These are phyloP conservation scores for Anolis apletophallus DNA, from an alignment of 2,797 vertebrate genomes.

Conservation along the genomic window DNA sequence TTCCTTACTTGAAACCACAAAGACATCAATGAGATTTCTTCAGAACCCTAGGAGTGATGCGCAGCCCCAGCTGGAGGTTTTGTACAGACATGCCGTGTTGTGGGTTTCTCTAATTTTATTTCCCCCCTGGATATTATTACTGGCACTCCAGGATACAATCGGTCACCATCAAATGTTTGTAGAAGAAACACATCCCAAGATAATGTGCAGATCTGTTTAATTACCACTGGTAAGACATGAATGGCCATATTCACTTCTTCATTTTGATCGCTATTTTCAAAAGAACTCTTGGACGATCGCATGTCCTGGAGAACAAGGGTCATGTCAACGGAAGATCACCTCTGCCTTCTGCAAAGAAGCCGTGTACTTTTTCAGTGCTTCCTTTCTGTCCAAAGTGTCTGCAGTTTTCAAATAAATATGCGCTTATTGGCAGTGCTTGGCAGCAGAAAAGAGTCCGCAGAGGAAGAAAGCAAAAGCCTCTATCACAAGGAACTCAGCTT, in stretches of 20 bases:
- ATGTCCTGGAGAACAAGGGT: not conserved
- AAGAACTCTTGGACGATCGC: not conserved
- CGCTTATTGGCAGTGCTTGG: not conserved
- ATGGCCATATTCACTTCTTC: not conserved
- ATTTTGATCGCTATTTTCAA: not conserved
- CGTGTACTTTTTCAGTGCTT: not conserved
- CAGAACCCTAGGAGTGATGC: not conserved
- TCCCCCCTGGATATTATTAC: not conserved
- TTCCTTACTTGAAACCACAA: too few relatives aligned
- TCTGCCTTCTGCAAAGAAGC: not conserved
- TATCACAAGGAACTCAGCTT: not conserved
- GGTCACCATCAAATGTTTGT: not conserved
- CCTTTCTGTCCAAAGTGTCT: not conserved
- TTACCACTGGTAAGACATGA: not conserved
- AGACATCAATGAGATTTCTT: too few relatives aligned
- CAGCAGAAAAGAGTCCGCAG: not conserved
- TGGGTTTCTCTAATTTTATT: too few relatives aligned
- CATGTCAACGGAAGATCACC: too few relatives aligned
- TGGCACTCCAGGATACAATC: not conserved
- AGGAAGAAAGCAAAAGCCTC: not conserved
- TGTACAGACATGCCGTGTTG: not conserved
- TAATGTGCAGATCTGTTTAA: too few relatives aligned
- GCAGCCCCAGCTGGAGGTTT: too few relatives aligned
- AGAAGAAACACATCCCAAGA: not conserved
- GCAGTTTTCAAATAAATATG: too few relatives aligned